A percentile compares a stretch with the other conserved stretches of the same genome.
Evolutionary conservation across 1,140 invertebrate species (phyloP).

Genomic region (Drosophila kurseongensis): DNA sequence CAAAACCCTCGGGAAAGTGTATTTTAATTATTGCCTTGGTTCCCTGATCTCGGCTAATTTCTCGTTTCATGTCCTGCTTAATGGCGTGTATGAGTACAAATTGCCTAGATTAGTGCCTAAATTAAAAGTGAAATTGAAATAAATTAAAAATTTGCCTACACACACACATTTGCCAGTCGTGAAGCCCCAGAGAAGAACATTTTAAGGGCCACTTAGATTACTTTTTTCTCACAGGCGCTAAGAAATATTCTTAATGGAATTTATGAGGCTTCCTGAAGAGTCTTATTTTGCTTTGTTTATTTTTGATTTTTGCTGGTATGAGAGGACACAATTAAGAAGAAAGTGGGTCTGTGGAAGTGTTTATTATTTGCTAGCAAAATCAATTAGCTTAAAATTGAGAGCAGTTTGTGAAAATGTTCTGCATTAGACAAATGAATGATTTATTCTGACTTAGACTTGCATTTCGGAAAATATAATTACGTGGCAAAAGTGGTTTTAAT

Average conservation of each 20-base stretch:
- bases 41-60: slow-evolving; percentile 36
- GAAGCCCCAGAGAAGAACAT: slow-evolving; percentile 9
- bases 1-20: slow-evolving; percentile 5
- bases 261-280: slow-evolving; percentile 46
- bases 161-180: slow-evolving; percentile 11
- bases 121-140: slow-evolving; percentile 83
- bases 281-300: slow-evolving; percentile 36
- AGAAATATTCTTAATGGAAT: slow-evolving; percentile 36
- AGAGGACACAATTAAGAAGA: slow-evolving; percentile 2
- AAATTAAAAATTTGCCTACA: slow-evolving; percentile 77
- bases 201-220: slow-evolving; percentile 29
- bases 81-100: slow-evolving; percentile 81
- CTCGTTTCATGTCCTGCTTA: slow-evolving; percentile 59
- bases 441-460: neutral
- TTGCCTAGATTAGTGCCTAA: slow-evolving; percentile 82
- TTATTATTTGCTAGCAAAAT: slow-evolving; percentile 69
- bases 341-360: slow-evolving; percentile 39
- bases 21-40: slow-evolving; percentile 43
- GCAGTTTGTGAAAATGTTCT: slow-evolving; percentile 13
- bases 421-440: neutral
- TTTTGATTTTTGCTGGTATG: slow-evolving; percentile 5
- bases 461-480: neutral
- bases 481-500: too few species aligned
- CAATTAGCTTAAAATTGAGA: slow-evolving; percentile 60
- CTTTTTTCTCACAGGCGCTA: slow-evolving; percentile 28